Percentiles rank a stretch among this genome's conserved stretches.
These are phyloP conservation scores for Zaprionus taronus DNA, from an alignment of 1,140 invertebrate species.

Conservation along the genomic window DNA sequence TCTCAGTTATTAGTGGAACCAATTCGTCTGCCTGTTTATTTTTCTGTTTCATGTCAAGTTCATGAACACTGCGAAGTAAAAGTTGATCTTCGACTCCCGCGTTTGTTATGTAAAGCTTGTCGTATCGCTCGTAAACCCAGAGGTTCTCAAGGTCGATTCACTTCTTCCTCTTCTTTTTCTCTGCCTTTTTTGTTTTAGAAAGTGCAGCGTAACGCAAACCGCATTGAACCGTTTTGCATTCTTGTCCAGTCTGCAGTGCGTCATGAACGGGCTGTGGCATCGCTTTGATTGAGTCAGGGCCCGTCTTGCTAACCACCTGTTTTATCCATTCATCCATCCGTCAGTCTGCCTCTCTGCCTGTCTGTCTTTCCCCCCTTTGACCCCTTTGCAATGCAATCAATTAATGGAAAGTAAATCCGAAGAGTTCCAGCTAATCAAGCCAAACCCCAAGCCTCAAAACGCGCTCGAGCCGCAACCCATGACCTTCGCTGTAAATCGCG, in stretches of 20 bases:
- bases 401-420: background rate
- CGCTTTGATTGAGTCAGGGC: slow-evolving; percentile 4
- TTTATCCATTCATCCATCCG: background rate
- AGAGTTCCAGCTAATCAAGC: slow-evolving; percentile 17
- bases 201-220: slow-evolving; percentile 46
- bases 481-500: slow-evolving; percentile 44
- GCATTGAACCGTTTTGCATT: slow-evolving; percentile 39
- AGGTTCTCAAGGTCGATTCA: slow-evolving; percentile 60
- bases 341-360: background rate
- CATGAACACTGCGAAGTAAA: slow-evolving; percentile 66
- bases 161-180: background rate
- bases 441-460: background rate
- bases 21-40: background rate
- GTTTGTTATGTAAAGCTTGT: slow-evolving; percentile 70
- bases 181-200: slow-evolving; percentile 53
- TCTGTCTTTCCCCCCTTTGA: background rate
- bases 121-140: slow-evolving; percentile 41
- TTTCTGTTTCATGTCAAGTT: slow-evolving; percentile 51
- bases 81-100: slow-evolving; percentile 62
- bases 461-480: slow-evolving; percentile 8
- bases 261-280: slow-evolving; percentile 13
- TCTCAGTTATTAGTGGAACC: background rate
- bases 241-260: slow-evolving; percentile 13
- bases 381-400: slow-evolving; percentile 25
- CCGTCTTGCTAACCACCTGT: background rate